Percentiles rank a stretch among this genome's conserved stretches.
phyloP scores from a whole-genome alignment of 2,797 vertebrate genomes.

The Anguilla anguilla region DNA sequence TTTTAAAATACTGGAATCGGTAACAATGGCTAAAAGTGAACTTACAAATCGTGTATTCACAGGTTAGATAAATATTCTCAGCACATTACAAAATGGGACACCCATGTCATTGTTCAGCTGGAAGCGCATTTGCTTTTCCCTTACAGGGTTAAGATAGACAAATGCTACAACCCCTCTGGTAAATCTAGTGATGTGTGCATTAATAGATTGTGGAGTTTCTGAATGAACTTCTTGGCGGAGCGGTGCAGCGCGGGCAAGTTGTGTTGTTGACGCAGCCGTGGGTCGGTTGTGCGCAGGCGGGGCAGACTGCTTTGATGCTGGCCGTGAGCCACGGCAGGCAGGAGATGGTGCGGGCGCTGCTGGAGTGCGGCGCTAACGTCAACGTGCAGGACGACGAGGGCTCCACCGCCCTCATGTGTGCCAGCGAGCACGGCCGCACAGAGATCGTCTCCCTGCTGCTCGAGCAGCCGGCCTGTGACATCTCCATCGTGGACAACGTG shows the following conservation, averaged over 20 bases:
- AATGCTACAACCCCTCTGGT: not conserved
- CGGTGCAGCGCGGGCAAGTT: not conserved
- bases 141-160: not conserved
- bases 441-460: constrained; percentile 89
- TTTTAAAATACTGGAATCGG: not conserved
- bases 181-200: not conserved
- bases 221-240: not conserved
- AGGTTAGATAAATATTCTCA: not conserved
- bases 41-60: not conserved
- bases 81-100: not conserved
- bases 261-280: not conserved
- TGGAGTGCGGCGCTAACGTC: constrained; percentile 81
- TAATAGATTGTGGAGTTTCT: not conserved
- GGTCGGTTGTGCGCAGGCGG: constrained; percentile 73
- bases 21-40: not conserved
- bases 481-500: constrained; percentile 85
- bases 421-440: constrained; percentile 87
- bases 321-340: constrained; percentile 89
- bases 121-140: not conserved
- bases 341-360: constrained; percentile 89
- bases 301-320: constrained; percentile 92
- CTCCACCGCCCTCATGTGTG: constrained; percentile 93
- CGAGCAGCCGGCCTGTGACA: constrained; percentile 83
- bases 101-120: too few species aligned
- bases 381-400: constrained; percentile 92